A percentile compares a stretch with the other conserved stretches of the same genome.
Conservation (phyloP, 1,140 invertebrate species). For the Temnothorax nylanderi region DNA sequence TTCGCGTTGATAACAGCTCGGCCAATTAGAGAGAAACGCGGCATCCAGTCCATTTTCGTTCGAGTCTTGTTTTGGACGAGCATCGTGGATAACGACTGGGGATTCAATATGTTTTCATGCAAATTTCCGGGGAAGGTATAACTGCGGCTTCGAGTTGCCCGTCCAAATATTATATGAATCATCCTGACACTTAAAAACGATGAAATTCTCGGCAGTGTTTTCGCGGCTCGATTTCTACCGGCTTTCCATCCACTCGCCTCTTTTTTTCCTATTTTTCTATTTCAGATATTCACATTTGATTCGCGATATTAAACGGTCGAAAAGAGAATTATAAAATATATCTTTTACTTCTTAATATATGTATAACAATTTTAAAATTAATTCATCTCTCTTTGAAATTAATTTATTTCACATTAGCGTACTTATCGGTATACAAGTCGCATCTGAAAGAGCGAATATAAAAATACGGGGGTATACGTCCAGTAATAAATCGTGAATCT, state of each 20-base stretch:
- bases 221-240: not conserved
- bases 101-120: slow-evolving; percentile 14
- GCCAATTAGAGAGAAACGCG: slow-evolving; percentile 58
- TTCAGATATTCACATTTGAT: not conserved
- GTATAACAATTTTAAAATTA: not conserved
- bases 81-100: not conserved
- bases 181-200: not conserved
- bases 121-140: slow-evolving; percentile 12
- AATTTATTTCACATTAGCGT: not conserved
- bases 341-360: not conserved
- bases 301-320: not conserved
- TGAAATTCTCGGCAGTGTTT: not conserved
- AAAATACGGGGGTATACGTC: not conserved
- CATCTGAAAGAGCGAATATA: not conserved
- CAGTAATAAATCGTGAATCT: not conserved
- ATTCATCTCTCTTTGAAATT: not conserved
- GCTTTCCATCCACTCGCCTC: not conserved
- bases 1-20: slow-evolving; percentile 63
- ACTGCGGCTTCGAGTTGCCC: not conserved
- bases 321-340: not conserved
- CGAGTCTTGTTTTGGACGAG: not conserved
- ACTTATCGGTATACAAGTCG: not conserved
- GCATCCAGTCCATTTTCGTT: slow-evolving; percentile 60
- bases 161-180: slow-evolving; percentile 10
- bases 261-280: not conserved